These are phyloP conservation scores for Pardosa pseudoannulata DNA, from an alignment of 2,888 invertebrate species.

Conservation along the genomic window DNA sequence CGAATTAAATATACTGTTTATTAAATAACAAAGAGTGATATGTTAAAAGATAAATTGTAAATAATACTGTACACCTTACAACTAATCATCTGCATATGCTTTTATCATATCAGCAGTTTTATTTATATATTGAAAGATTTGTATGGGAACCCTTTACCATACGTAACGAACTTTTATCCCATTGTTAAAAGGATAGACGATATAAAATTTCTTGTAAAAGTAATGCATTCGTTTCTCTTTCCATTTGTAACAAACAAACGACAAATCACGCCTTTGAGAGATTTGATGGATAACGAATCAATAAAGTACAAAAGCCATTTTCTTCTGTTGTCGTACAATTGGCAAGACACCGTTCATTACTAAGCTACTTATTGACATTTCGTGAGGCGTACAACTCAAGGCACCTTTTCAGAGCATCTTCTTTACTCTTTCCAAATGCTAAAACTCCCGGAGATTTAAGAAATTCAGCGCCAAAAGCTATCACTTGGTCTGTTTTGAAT, in stretches of 20 bases:
- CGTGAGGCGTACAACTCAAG: conserved; percentile 35
- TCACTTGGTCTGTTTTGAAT: background rate
- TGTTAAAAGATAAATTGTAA: too few relatives aligned
- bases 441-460: conserved; percentile 17
- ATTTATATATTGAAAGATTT: too few relatives aligned
- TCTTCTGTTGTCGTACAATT: conserved; percentile 30
- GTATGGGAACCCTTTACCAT: background rate
- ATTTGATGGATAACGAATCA: conserved; percentile 43
- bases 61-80: too few relatives aligned
- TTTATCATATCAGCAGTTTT: too few relatives aligned
- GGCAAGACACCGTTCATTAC: conserved; percentile 46
- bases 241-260: background rate
- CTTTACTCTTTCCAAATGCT: conserved; percentile 30
- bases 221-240: background rate
- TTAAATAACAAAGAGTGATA: too few relatives aligned
- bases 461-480: conserved; percentile 31
- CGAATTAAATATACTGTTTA: too few relatives aligned
- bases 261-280: conserved; percentile 48
- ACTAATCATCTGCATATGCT: too few relatives aligned
- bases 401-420: conserved; percentile 22
- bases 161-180: background rate
- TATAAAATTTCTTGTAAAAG: background rate
- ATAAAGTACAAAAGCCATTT: conserved; percentile 49
- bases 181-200: too few relatives aligned
- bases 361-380: conserved; percentile 40